phyloP scores from a whole-genome alignment of 2,888 invertebrate genomes.

The Hypomecis punctinalis region DNA sequence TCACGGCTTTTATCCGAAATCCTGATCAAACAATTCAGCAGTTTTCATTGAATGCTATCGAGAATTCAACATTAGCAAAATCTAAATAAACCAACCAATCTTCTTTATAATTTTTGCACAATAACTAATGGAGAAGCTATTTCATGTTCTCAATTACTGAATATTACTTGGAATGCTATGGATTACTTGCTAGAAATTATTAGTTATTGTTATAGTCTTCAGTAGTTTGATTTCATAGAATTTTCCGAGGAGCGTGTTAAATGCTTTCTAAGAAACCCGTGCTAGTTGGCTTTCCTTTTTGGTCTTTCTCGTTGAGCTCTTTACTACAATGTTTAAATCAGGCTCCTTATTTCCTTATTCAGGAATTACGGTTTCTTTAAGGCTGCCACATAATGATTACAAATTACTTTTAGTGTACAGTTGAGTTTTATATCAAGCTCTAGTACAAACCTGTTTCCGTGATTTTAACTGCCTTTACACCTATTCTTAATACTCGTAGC shows the following conservation, averaged over 20 bases:
- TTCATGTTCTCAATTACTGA: not conserved
- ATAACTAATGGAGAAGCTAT: constrained; percentile 1
- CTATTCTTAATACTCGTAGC: no score
- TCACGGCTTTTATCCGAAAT: no score
- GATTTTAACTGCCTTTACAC: no score
- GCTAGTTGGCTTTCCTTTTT: constrained; percentile 16
- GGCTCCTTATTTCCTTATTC: not conserved
- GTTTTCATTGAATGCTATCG: not conserved
- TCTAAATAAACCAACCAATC: constrained; percentile 8
- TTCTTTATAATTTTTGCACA: not conserved
- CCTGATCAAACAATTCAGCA: no score
- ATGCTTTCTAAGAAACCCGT: constrained; percentile 16
- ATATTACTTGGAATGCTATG: constrained; percentile 6
- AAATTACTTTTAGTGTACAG: no score
- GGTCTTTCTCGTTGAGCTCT: not conserved
- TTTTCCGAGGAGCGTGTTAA: constrained; percentile 12
- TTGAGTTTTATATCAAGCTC: no score
- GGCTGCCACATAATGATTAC: no score
- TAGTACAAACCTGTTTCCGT: no score
- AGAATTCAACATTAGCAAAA: not conserved
- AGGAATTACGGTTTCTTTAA: no score
- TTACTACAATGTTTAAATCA: no score
- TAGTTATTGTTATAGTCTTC: not conserved
- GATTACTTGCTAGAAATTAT: constrained; percentile 10
- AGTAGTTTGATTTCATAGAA: constrained; percentile 21